Base-by-base conservation (phyloP, 2,888 invertebrate genomes). In the Folsomia manolachei region DNA sequence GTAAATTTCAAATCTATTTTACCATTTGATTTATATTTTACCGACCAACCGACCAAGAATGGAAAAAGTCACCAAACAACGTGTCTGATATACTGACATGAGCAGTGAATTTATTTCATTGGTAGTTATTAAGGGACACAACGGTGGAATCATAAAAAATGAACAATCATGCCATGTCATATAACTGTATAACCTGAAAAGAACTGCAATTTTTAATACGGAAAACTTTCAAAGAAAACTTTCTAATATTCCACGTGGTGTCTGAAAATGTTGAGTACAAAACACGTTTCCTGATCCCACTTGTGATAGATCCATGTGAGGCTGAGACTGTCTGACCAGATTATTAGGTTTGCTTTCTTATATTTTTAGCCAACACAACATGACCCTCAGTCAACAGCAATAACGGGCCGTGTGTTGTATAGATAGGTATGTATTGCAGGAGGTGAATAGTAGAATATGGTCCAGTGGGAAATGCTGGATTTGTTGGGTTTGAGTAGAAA, bases 381-480 rank as follows among this genome's bases (percentile, higher is more conserved):
- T 39, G 39, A 39, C 39, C 39, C n/a, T n/a, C n/a, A n/a, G n/a
- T 39, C 39, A 39, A 14, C 39, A 4, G 39, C 39, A 39, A 39
- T 39, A 39, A 39, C 14, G 7, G 7, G 39, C 14, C 14, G 39
- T 39, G 39, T 39, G 14, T 39, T 39, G 39, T n/a, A n/a, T n/a
- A n/a, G n/a, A n/a, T n/a, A 51, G 51, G 51, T 11, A 51, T 51
- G 9, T 56, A 21, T 56, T 56, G 51, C 21, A 21, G 18, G 56
- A 56, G 21, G 18, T 56, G 19, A 56, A 56, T 19, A 21, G 7
- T 11, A 51, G 51, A 51, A 51, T 7, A 19, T 18, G 56, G 21
- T 62, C 52, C 65, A 4, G 23, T 66, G 52, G 23, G 65, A 52
- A 21, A 27, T 66, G 65, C 4, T 66, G 65, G 65, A 66, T 66